Evolutionary conservation across 1,140 invertebrate species (phyloP).

Genomic region (Drosophila nannoptera): DNA sequence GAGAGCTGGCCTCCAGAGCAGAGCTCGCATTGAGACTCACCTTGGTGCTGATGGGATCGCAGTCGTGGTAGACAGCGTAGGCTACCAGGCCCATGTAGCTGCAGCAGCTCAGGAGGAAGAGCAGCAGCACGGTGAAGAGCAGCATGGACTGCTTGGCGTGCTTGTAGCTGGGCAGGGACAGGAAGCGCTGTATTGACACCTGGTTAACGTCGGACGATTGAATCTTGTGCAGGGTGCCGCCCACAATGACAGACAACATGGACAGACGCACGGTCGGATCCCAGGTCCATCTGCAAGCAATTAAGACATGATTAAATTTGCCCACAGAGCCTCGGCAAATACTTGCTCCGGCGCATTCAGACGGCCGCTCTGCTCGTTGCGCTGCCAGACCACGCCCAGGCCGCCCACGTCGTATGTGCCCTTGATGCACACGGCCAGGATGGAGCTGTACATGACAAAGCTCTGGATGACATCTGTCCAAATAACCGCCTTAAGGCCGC

Average conservation of each 20-base stretch:
- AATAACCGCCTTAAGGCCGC: slow-evolving; percentile 94
- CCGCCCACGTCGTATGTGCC: slow-evolving; percentile 91
- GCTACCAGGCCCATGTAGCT: slow-evolving; percentile 88
- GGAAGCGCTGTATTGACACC: slow-evolving; percentile 90
- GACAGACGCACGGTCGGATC: slow-evolving; percentile 87
- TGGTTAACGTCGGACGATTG: slow-evolving; percentile 92
- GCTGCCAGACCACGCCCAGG: slow-evolving; percentile 84
- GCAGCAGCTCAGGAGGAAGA: slow-evolving; percentile 83
- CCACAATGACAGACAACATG: slow-evolving; percentile 87
- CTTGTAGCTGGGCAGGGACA: slow-evolving; percentile 78
- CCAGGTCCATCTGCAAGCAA: slow-evolving; percentile 83
- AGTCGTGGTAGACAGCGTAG: slow-evolving; percentile 88
- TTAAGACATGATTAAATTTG: neutral
- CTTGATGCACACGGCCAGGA: slow-evolving; percentile 89
- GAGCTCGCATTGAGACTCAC: slow-evolving; percentile 42
- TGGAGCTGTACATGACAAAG: slow-evolving; percentile 90
- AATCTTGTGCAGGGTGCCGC: slow-evolving; percentile 91
- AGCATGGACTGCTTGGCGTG: slow-evolving; percentile 79
- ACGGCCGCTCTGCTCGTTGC: slow-evolving; percentile 86
- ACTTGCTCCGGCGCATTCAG: slow-evolving; percentile 88
- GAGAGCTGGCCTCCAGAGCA: slow-evolving; percentile 35
- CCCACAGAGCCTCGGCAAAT: slow-evolving; percentile 14
- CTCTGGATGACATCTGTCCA: slow-evolving; percentile 95
- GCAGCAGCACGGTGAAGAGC: slow-evolving; percentile 83
- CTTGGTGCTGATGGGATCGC: slow-evolving; percentile 86